These are phyloP conservation scores for Notarius quadriscutis DNA, from an alignment of 2,113 vertebrate genomes.

Conservation along the genomic window DNA sequence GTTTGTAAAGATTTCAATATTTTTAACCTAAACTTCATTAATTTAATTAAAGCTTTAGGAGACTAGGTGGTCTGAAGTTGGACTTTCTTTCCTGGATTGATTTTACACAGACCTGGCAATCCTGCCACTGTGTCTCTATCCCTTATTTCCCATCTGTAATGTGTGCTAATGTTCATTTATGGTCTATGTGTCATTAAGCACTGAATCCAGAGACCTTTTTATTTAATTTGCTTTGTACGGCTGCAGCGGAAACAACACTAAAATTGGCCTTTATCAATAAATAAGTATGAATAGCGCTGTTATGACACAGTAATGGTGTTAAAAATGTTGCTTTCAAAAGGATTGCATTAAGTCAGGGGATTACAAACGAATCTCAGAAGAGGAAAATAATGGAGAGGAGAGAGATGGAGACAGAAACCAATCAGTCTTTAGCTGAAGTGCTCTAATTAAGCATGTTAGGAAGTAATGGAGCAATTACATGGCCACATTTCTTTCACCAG, in stretches of 20 bases:
- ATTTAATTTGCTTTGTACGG: not conserved
- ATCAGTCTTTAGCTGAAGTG: constrained; percentile 32
- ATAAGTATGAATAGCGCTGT: no score
- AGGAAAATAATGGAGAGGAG: not conserved
- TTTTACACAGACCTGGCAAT: not conserved
- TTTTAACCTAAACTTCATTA: not conserved
- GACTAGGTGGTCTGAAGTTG: not conserved
- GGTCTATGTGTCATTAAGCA: not conserved
- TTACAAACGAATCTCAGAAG: not conserved
- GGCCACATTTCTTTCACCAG: not conserved
- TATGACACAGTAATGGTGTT: not conserved
- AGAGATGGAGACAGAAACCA: not conserved
- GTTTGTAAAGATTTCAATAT: not conserved
- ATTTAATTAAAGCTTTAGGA: not conserved
- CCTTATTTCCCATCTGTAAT: not conserved
- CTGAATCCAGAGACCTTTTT: not conserved
- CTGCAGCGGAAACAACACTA: not conserved
- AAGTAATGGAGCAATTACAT: constrained; percentile 38
- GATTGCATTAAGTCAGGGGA: not conserved
- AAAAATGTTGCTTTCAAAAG: not conserved
- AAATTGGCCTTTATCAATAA: not conserved
- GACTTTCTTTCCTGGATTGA: not conserved
- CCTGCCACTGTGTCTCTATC: not conserved
- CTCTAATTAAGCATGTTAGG: constrained; percentile 32
- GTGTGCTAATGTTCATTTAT: not conserved